Evolutionary conservation across 2,113 vertebrate genomes (phyloP), one percentile per base, ranked within the genome.

Genomic region (Calyptommatus sinebrachiatus): DNA sequence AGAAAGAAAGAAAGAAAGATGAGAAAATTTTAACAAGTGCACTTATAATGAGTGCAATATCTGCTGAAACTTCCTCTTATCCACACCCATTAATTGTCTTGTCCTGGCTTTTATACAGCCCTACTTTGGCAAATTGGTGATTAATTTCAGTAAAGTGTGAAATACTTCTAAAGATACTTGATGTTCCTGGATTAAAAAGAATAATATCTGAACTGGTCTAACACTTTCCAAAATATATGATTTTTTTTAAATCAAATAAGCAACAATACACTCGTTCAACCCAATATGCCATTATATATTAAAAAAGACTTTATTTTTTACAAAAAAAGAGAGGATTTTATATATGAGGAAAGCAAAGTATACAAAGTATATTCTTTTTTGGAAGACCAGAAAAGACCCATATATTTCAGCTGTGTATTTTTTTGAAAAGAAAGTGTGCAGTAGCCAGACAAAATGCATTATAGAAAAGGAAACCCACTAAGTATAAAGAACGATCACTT

Each of bases 401-500:
- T 45, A 81, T 21, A 41, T 28, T 62, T 48, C 65, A 73, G 62
- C 48, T 57, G 29, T 53, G 29, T 67, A 26, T 8, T 22, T 73
- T 29, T 28, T 80, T 73, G 66, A 53, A 53, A 53, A 53, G 50
- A 53, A 73, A n/a, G 8, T 18, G 50, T 60, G 48, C 53, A 57
- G 62, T 57, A 62, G 28, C 71, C 67, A 68, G 57, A 68, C 26
- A 29, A 35, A 1, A 26, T 68, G 10, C 6, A 26, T 50, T 26
- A 7, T 57, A 26, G 53, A 50, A 68, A 80, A 22, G 62, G 71
- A 74, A 81, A 57, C 57, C 50, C 29, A 74, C 73, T 80, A 28
- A 68, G 20, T 68, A 69, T 74, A 68, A 68, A 35, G 29, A 57
- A 74, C 68, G 62, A 60, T 80, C 53, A 82, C 60, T n/a, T 41